A percentile compares a stretch with the other conserved stretches of the same genome.
Conservation (phyloP, 2,888 invertebrate genomes). For the Heteromyza rotundicornis region DNA sequence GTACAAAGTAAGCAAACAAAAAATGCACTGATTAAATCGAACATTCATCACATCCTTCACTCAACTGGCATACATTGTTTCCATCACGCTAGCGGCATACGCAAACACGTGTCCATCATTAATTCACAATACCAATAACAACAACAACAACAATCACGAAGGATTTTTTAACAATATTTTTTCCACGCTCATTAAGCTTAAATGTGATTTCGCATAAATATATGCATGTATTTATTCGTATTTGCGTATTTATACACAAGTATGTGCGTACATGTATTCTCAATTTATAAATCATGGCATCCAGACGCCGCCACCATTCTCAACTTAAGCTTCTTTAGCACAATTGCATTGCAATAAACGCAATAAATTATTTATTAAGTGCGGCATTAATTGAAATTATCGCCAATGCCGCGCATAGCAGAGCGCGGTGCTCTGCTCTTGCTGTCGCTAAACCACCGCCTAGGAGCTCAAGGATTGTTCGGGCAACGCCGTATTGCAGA, state of each 20-base stretch:
- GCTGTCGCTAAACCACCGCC: too few species aligned
- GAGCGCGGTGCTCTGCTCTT: too few species aligned
- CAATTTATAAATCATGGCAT: constrained; percentile 23
- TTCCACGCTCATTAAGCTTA: constrained; percentile 22
- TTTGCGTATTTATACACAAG: too few species aligned
- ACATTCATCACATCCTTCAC: too few species aligned
- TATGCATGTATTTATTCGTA: too few species aligned
- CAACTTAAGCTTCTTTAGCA: too few species aligned
- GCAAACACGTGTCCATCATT: neutral
- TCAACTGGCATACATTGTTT: too few species aligned
- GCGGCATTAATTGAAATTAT: constrained; percentile 38
- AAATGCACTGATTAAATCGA: too few species aligned
- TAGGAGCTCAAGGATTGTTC: too few species aligned
- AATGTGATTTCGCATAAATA: constrained; percentile 24
- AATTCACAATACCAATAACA: neutral
- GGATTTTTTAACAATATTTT: constrained; percentile 14
- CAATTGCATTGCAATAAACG: neutral
- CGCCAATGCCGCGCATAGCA: constrained; percentile 5
- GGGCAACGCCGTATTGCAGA: too few species aligned
- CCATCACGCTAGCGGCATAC: too few species aligned
- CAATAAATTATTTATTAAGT: constrained; percentile 39
- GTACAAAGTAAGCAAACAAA: too few species aligned
- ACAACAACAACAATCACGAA: constrained; percentile 2
- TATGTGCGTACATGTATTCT: constrained; percentile 5
- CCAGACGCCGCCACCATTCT: neutral